Evolutionary conservation across 2,797 vertebrate genomes (phyloP), one percentile per base, ranked within the genome.

Genomic region (Rhinoraja longicauda): DNA sequence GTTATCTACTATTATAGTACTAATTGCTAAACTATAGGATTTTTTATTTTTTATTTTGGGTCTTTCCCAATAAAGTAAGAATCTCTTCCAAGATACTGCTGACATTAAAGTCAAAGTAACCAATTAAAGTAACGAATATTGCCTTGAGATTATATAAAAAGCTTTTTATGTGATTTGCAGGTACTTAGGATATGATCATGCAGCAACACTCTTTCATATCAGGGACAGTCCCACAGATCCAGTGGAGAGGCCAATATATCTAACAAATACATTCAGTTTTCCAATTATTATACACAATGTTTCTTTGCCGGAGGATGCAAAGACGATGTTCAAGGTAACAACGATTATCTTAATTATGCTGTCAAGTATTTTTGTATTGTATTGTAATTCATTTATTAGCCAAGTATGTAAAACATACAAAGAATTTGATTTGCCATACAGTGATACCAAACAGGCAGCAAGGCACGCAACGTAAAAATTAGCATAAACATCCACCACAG

Each of bases 181-280:
- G 93, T 99, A 99, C 93, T 96, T 99, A 95, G 98, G 98, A 93
- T 99, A 99, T 94, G 99, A 99, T 96, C 98, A 99, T 93, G 97
- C 98, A 88, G 98, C 98, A 45, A 99, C 99, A 0, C 95, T 99
- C 94, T 99, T 99, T 96, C 98, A 99, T 95, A 99, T 99, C 94
- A 96, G 97, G 94, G 98, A 99, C 95, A 98, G 96, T 94, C 97
- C 98, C 67, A 96, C 98, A n/a, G 98, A 99, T 94, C 97, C 98
- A 0, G 97, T 98, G 94, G 97, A 98, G 95, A 97, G 98, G 93
- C 96, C 97, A 81, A 97, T 99, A 95, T 97, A 97, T 94, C 97
- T 99, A 94, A 99, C 98, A 93, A 99, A 99, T 93, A 98, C 97
- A 32, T 99, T 99, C 95, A 97, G 95, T 95, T 99, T 99, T 94